Evolutionary conservation across 2,113 vertebrate genomes (phyloP), one percentile per base, ranked within the genome.

Genomic region (Elanus axillaris): DNA sequence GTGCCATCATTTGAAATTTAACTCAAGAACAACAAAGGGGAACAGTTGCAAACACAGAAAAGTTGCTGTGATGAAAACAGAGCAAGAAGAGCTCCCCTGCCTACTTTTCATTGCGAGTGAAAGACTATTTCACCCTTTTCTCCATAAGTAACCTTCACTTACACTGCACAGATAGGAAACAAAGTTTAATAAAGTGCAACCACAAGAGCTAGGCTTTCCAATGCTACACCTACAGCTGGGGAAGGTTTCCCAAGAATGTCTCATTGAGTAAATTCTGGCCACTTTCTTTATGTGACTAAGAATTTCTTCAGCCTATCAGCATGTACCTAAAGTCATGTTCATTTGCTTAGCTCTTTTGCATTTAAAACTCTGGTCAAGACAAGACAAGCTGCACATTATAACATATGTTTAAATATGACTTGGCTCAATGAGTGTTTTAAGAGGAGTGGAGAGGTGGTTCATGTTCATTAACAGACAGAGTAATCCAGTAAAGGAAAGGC

Each of bases 291-390:
- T 3, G 20, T 94, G 91, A 87, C 71, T 91, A 86, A 90, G 38
- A n/a, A 18, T 93, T 79, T 85, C 64, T 91, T 64, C 67, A 93
- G 58, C 80, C 91, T 93, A 85, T 82, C 77, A 73, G 26, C 23
- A 38, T 17, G n/a, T 3, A 58, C 48, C 18, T 75, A 69, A 96
- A 95, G 48, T 42, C 23, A 32, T 5, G 4, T 31, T 93, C 19
- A 55, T 90, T 93, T 67, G 5, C n/a, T 73, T 82, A 81, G 20
- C 22, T 62, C 18, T 64, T 69, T 45, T 73, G 8, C 3, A 3
- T 78, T 84, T 91, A 84, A 90, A 92, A 94, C 81, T 82, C 60
- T 55, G 53, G 58, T 95, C 93, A 95, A 94, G 84, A 89, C 3
- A 1, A 87, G 75, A 86, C 86, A 90, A 86, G 62, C 42, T 62